Evolutionary conservation across 2,888 invertebrate genomes (phyloP).

Genomic region (Laothoe populi): DNA sequence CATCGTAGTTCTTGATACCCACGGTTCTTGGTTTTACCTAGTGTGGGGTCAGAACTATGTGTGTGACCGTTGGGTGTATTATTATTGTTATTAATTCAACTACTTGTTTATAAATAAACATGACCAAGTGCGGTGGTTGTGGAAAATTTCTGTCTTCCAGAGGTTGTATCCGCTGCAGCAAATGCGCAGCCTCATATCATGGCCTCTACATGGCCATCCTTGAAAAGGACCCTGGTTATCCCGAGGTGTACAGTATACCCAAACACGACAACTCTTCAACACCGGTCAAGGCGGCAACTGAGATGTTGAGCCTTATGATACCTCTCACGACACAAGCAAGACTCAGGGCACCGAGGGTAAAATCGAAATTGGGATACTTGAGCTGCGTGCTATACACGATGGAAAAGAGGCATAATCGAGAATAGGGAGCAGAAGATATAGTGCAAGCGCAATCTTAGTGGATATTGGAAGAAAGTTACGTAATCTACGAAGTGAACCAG

Average conservation of each 20-base stretch:
- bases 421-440: too few species aligned
- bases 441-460: too few species aligned
- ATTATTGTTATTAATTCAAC: too few species aligned
- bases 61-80: too few species aligned
- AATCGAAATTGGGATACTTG: background rate
- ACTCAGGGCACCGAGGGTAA: background rate
- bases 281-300: background rate
- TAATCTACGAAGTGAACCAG: too few species aligned
- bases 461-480: too few species aligned
- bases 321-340: background rate
- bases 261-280: background rate
- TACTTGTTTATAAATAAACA: too few species aligned
- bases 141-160: background rate
- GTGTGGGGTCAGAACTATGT: too few species aligned
- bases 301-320: background rate
- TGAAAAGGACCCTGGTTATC: background rate
- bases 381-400: background rate
- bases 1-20: too few species aligned
- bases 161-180: background rate
- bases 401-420: too few species aligned
- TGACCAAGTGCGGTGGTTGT: background rate
- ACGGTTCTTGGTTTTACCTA: too few species aligned
- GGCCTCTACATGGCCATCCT: background rate
- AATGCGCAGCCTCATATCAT: background rate
- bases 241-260: background rate